A percentile compares a stretch with the other conserved stretches of the same genome.
These are phyloP conservation scores for Megaceryle torquata DNA, from an alignment of 2,113 vertebrate genomes.

Conservation along the genomic window DNA sequence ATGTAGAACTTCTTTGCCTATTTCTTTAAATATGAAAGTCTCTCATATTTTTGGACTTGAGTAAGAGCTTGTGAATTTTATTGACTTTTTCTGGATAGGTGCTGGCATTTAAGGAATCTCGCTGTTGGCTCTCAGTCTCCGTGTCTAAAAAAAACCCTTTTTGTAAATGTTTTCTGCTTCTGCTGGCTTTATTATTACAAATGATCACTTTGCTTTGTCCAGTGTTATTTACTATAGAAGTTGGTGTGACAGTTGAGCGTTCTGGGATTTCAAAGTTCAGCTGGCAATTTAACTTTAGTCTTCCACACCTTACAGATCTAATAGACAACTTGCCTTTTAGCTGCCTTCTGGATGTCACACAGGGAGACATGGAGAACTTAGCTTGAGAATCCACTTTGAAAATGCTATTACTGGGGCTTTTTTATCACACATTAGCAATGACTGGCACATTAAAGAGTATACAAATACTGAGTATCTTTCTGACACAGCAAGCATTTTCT, in stretches of 20 bases:
- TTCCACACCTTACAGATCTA: background rate
- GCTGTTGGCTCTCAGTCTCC: background rate
- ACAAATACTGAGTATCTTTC: background rate
- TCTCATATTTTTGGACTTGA: background rate
- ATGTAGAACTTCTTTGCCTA: background rate
- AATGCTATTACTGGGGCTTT: background rate
- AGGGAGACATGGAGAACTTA: background rate
- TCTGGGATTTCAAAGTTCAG: background rate
- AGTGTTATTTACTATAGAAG: background rate
- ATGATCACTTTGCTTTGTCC: background rate
- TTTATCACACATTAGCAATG: background rate
- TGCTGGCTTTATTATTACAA: background rate
- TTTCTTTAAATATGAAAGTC: background rate
- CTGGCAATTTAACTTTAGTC: background rate
- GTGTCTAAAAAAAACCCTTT: fast-evolving
- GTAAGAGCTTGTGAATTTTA: background rate
- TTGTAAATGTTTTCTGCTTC: background rate
- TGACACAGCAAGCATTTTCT: background rate
- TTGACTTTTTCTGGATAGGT: background rate
- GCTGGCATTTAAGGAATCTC: background rate
- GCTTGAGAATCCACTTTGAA: background rate
- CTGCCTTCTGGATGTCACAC: background rate
- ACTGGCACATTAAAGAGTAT: background rate
- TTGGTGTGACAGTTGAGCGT: background rate
- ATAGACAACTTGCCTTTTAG: background rate